A percentile compares a stretch with the other conserved stretches of the same genome.
phyloP scores from a whole-genome alignment of 1,140 invertebrate species.

The Dendrolimus punctatus region DNA sequence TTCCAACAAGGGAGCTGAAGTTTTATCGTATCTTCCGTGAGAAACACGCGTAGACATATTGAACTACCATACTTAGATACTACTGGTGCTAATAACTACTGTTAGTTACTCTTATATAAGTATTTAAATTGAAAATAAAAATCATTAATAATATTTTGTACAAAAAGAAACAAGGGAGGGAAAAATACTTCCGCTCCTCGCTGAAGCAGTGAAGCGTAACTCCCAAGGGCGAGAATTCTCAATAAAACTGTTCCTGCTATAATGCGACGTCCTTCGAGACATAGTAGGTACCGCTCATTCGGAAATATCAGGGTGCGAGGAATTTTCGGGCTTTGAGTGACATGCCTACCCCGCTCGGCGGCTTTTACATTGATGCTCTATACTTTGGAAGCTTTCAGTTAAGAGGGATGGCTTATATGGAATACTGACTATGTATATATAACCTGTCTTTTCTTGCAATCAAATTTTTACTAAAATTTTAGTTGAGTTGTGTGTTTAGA shows the following conservation, averaged over 20 bases:
- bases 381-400: not conserved
- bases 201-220: slow-evolving; percentile 19
- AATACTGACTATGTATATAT: no score
- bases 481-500: no score
- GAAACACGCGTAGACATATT: no score
- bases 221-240: slow-evolving; percentile 25
- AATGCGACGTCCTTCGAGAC: slow-evolving; percentile 21
- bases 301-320: slow-evolving; percentile 29
- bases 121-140: slow-evolving; percentile 8
- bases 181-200: slow-evolving; percentile 12
- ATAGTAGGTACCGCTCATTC: slow-evolving; percentile 13
- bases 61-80: no score
- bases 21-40: no score
- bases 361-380: slow-evolving; percentile 18
- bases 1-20: no score
- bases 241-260: slow-evolving; percentile 22
- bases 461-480: not conserved
- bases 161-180: no score
- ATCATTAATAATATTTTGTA: no score
- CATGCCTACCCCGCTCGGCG: slow-evolving; percentile 16
- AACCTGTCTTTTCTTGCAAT: not conserved
- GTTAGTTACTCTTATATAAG: slow-evolving; percentile 2
- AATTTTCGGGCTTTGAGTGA: slow-evolving; percentile 32
- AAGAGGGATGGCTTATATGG: no score
- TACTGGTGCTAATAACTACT: no score